Base-by-base conservation (phyloP, 1,140 invertebrate species). In the Oncopeltus fasciatus region DNA sequence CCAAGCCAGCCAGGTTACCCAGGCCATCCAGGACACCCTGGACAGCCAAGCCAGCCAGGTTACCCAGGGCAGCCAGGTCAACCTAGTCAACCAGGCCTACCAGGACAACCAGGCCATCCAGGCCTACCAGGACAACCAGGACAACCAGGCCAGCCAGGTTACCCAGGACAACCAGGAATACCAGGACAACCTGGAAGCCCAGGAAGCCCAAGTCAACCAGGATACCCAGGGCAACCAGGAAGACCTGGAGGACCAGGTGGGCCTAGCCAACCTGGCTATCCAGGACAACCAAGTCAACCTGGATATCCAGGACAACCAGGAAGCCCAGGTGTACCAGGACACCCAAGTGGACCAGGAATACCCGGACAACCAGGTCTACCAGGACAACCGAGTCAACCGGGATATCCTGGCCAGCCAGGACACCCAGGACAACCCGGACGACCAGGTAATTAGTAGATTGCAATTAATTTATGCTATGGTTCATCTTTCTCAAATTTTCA, bases 111-210 rank as follows among this genome's bases (percentile, higher is more conserved):
- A 64, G 68, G 68, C 21, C 58, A 57, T 1, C 66, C 65, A 59
- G 67, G 61, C 47, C 57, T 64, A 58, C 67, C 68, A 57, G 64
- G 68, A 31, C 63, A 66, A 51, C 68, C 69, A 27, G 69, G 70
- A 16, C 51, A 67, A 33, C 70, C 72, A 53, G 68, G 68, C 67
- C 59, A 62, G 49, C 69, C 69, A 63, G 70, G 69, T 43, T 26
- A 56, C 46, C 70, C 70, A 66, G 69, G 70, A 47, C 56, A 66
- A 51, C 72, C 69, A 69, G 68, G 69, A 24, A 9, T 47, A 18
- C 71, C 69, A 31, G 64, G 43, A 27, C 18, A 63, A 43, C 61
- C 62, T 29, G 65, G 64, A 53, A 12, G 51, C 14, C 62, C 68
- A 43, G 63, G 62, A 38, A 14, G 59, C 29, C 65, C 65, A 49